A percentile compares a stretch with the other conserved stretches of the same genome.
phyloP scores from a whole-genome alignment of 1,140 invertebrate genomes.

The Heliconius hewitsoni region DNA sequence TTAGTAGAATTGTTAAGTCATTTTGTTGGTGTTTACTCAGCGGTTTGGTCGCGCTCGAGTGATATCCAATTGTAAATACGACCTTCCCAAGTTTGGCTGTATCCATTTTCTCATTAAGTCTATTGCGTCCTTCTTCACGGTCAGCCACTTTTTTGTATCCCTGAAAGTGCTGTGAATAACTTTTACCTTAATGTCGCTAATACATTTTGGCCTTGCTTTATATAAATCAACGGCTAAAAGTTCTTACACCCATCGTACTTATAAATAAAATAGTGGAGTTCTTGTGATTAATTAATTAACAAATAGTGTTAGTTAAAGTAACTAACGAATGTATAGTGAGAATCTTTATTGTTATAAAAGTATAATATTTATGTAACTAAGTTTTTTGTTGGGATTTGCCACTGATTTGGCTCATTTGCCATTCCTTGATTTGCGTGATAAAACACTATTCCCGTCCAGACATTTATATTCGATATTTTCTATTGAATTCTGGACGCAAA shows the following conservation, averaged over 20 bases:
- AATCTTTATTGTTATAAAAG: background rate
- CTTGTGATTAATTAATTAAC: background rate
- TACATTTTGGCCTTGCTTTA: background rate
- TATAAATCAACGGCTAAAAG: background rate
- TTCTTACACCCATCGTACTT: background rate
- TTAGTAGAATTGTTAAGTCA: constrained; percentile 27
- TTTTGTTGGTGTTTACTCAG: constrained; percentile 25
- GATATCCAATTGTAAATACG: constrained; percentile 29
- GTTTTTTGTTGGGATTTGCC: background rate
- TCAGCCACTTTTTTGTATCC: constrained; percentile 22
- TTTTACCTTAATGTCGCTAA: background rate
- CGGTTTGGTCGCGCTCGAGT: constrained; percentile 19
- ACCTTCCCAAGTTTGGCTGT: constrained; percentile 30
- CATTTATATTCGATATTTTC: too few species aligned
- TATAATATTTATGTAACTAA: background rate
- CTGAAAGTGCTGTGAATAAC: constrained; percentile 16
- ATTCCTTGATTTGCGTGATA: too few species aligned
- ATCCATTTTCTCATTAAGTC: constrained; percentile 25
- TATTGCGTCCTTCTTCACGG: constrained; percentile 18
- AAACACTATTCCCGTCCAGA: too few species aligned
- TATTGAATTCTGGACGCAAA: too few species aligned
- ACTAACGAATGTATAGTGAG: background rate
- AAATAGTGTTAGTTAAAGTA: background rate
- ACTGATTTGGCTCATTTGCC: too few species aligned
- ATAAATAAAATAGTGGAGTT: background rate